A percentile compares a stretch with the other conserved stretches of the same genome.
Evolutionary conservation across 2,888 invertebrate species (phyloP).

Genomic region (Zeuzera pyrina): DNA sequence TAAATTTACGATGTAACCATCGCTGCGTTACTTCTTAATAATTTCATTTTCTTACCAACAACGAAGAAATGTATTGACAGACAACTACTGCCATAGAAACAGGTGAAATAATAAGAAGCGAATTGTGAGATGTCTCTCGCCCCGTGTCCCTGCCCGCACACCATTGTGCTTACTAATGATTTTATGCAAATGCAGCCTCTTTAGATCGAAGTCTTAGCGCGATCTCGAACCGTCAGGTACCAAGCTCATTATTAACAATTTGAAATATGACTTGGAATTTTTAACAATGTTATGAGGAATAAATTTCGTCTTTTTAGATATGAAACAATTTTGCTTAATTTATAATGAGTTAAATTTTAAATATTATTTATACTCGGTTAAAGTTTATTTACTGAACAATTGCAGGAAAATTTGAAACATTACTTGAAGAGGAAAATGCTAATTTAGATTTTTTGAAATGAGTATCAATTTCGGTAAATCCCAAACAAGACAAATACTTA

Average conservation of each 20-base stretch:
- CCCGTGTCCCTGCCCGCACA: slow-evolving; percentile 66
- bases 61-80: not conserved
- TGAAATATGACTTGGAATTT: slow-evolving; percentile 67
- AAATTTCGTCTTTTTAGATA: too few relatives aligned
- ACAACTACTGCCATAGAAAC: slow-evolving; percentile 13
- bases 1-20: slow-evolving; percentile 22
- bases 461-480: too few relatives aligned
- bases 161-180: slow-evolving; percentile 74
- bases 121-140: slow-evolving; percentile 60
- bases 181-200: slow-evolving; percentile 73
- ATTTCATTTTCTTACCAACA: not conserved
- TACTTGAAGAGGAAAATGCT: too few relatives aligned
- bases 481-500: too few relatives aligned
- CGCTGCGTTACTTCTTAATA: slow-evolving; percentile 17
- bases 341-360: too few relatives aligned
- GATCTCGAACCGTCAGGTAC: slow-evolving; percentile 71
- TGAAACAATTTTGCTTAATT: too few relatives aligned
- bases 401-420: too few relatives aligned
- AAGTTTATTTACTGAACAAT: too few relatives aligned
- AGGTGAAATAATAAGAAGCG: slow-evolving; percentile 41
- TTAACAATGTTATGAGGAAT: slow-evolving; percentile 33
- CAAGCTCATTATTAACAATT: slow-evolving; percentile 69
- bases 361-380: too few relatives aligned
- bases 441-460: too few relatives aligned
- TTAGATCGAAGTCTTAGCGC: slow-evolving; percentile 73